Conservation (phyloP, 1,140 invertebrate genomes). For the Caenorhabditis remanei region DNA sequence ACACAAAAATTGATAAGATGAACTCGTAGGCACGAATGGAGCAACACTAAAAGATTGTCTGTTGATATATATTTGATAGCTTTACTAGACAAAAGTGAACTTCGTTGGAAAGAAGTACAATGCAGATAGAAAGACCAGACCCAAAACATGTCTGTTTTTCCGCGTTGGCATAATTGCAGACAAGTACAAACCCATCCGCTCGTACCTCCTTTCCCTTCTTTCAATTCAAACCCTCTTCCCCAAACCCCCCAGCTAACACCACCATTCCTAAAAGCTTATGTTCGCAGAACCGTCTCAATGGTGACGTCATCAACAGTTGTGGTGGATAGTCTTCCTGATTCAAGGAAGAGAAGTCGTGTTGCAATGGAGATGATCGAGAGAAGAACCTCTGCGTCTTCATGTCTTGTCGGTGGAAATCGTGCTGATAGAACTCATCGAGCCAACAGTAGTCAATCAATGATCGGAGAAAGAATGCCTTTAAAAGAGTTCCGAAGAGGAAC, state of each 20-base stretch:
- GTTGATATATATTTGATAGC: too few relatives aligned
- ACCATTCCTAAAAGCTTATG: neutral
- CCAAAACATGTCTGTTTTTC: too few relatives aligned
- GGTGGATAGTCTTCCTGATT: neutral
- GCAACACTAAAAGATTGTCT: too few relatives aligned
- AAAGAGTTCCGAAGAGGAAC: slow-evolving; percentile 46
- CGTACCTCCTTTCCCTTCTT: too few relatives aligned
- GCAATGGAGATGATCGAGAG: slow-evolving; percentile 28
- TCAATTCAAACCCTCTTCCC: neutral
- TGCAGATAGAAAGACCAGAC: too few relatives aligned
- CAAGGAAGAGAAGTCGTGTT: neutral
- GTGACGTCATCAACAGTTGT: slow-evolving; percentile 33
- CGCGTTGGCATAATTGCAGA: neutral
- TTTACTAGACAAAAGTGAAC: too few relatives aligned
- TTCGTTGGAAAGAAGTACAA: too few relatives aligned
- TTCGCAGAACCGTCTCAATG: slow-evolving; percentile 50
- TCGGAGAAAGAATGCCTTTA: slow-evolving; percentile 34
- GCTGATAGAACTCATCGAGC: slow-evolving; percentile 32
- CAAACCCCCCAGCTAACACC: neutral
- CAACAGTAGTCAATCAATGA: slow-evolving; percentile 41
- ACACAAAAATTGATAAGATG: too few relatives aligned
- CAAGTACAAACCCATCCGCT: neutral
- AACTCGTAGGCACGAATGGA: too few relatives aligned
- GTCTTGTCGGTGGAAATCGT: slow-evolving; percentile 1
- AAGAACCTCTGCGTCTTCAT: slow-evolving; percentile 23